A percentile compares a stretch with the other conserved stretches of the same genome.
These are phyloP conservation scores for Scatophagus argus DNA, from an alignment of 2,113 vertebrate species.

Conservation along the genomic window DNA sequence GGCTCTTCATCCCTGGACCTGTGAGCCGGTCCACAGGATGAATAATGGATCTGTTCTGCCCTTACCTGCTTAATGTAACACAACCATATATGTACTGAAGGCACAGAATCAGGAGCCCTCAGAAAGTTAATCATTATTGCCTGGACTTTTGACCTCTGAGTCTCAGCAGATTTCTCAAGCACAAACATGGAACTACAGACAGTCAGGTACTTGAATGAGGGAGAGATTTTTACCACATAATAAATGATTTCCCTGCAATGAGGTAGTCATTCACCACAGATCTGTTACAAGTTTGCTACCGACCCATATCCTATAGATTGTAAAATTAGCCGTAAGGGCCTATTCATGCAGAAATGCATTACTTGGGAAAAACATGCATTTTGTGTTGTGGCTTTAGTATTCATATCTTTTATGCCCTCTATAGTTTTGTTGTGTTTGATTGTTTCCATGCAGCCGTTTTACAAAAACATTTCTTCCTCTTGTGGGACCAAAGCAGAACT, in stretches of 20 bases:
- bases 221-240: slow-evolving; percentile 3
- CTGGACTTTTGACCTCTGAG: slow-evolving; percentile 12
- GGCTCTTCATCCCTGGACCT: slow-evolving; percentile 44
- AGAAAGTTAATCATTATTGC: slow-evolving; percentile 57
- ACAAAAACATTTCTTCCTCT: slow-evolving; percentile 12
- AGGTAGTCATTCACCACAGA: slow-evolving; percentile 32
- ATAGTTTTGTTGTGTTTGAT: slow-evolving; percentile 23
- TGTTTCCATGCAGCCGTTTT: slow-evolving; percentile 18
- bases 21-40: slow-evolving; percentile 51
- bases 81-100: slow-evolving; percentile 10
- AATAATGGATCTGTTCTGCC: slow-evolving; percentile 57
- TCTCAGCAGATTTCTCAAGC: slow-evolving; percentile 21
- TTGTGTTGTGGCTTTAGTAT: not conserved
- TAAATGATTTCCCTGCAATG: not conserved
- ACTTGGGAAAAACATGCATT: not conserved
- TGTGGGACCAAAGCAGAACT: slow-evolving; percentile 12
- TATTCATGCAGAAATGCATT: not conserved
- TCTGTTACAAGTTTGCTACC: slow-evolving; percentile 3
- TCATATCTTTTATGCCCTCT: not conserved
- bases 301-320: not conserved
- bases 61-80: slow-evolving; percentile 34
- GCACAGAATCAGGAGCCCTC: slow-evolving; percentile 20
- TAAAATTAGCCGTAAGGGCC: not conserved
- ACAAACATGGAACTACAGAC: not conserved
- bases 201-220: not conserved